Evolutionary conservation across 1,140 invertebrate genomes (phyloP).

Genomic region (Drosophila gunungcola): DNA sequence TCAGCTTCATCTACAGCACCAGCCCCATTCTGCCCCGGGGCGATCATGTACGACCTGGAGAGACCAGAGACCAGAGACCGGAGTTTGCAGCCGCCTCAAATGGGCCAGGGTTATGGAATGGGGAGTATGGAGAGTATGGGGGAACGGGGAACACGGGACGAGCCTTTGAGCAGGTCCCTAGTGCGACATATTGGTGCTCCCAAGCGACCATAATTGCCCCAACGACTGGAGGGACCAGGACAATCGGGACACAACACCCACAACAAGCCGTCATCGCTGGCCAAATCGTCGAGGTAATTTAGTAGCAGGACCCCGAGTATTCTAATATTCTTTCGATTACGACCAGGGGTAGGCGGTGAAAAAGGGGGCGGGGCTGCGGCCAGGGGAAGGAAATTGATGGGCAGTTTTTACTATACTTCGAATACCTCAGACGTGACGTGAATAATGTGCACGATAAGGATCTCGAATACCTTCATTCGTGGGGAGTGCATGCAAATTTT

Average conservation of each 20-base stretch:
- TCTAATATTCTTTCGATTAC: constrained; percentile 53
- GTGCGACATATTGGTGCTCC: constrained; percentile 66
- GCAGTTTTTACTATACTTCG: constrained; percentile 67
- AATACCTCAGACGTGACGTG: constrained; percentile 81
- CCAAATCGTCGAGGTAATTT: constrained; percentile 60
- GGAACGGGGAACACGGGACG: constrained; percentile 11
- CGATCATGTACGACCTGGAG: constrained; percentile 80
- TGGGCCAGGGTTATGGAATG: constrained; percentile 23
- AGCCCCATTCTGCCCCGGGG: constrained; percentile 58
- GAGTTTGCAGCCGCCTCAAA: constrained; percentile 77
- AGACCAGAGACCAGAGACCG: constrained; percentile 33
- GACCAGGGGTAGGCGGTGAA: background rate
- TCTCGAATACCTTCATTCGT: constrained; percentile 68
- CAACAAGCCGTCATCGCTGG: constrained; percentile 71
- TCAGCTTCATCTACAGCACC: constrained; percentile 25
- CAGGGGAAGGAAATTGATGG: constrained; percentile 66
- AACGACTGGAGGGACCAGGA: constrained; percentile 48
- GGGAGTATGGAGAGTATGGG: background rate
- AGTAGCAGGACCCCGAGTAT: constrained; percentile 63
- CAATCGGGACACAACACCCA: constrained; percentile 71
- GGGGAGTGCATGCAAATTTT: constrained; percentile 81
- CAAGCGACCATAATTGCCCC: constrained; percentile 69
- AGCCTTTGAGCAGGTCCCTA: constrained; percentile 44
- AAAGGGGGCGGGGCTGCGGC: constrained; percentile 19
- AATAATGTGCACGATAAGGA: constrained; percentile 82